Evolutionary conservation across 53 echinoderm and acorn worm species (phyloP), one percentile per base, ranked within the genome.

Genomic region (Luidia sarsii): DNA sequence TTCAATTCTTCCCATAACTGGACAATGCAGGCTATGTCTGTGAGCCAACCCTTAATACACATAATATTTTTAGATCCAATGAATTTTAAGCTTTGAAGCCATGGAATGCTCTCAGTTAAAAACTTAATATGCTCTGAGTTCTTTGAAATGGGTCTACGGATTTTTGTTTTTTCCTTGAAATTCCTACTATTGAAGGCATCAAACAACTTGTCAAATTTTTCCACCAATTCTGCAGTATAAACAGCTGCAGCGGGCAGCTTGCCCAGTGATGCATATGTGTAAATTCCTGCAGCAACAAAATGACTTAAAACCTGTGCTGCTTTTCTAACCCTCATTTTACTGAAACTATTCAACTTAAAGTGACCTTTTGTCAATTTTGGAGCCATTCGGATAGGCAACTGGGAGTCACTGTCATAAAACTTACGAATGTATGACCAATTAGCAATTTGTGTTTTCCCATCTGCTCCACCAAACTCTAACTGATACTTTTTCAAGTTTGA

Each of bases 301-400:
- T 85, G 79, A 54, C 89, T 89, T 1, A 89, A 29, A 20, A 89
- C 70, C 22, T 89, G 89, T 6, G 67, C 72, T 20, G 90, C 90
- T 43, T 49, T 59, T 22, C 62, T 70, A 13, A 90, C 90, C 11
- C 74, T 80, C 86, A 90, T 85, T 41, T 85, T 85, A n/a, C 45
- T 52, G 43, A 85, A 90, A 18, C 54, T 64, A 20, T 54, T 54
- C 18, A 54, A 20, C 8, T 22, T 10, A 54, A 54, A 21, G 25
- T 54, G 55, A 8, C 57, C 69, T 15, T 37, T 63, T 38, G 90
- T 81, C 28, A 90, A 62, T 38, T 90, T 90, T 8, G 85, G 85
- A 20, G 85, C 85, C 79, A 70, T 79, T n/a, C 88, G 33, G 33
- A 87, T 64, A 9, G 74, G 38, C 14, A 71, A 24, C n/a, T 57